These are phyloP conservation scores for Oscheius myriophilus DNA, from an alignment of 2,888 invertebrate genomes.

Conservation along the genomic window DNA sequence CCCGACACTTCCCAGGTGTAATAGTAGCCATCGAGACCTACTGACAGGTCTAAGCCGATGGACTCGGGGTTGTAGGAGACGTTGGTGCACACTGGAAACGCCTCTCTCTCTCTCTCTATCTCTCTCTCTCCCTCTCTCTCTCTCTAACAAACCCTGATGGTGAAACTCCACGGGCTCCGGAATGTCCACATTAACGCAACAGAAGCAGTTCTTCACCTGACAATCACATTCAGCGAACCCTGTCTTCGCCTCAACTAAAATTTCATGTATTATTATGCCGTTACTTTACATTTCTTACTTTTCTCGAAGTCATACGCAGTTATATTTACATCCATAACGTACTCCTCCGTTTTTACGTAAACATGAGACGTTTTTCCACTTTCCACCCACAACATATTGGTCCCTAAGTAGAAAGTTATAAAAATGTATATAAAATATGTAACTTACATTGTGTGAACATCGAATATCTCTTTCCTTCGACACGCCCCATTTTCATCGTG, in stretches of 20 bases:
- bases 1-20: slow-evolving; percentile 71
- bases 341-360: not conserved
- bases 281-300: too few relatives aligned
- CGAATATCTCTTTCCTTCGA: too few relatives aligned
- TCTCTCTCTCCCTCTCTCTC: not conserved
- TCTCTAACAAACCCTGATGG: slow-evolving; percentile 49
- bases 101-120: not conserved
- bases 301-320: too few relatives aligned
- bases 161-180: slow-evolving; percentile 50
- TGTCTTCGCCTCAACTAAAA: not conserved
- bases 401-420: too few relatives aligned
- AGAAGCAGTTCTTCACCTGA: slow-evolving; percentile 66
- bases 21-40: slow-evolving; percentile 70
- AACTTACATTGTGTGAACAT: too few relatives aligned
- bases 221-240: slow-evolving; percentile 63
- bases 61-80: slow-evolving; percentile 71
- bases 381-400: too few relatives aligned
- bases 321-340: too few relatives aligned
- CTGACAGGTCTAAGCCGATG: slow-evolving; percentile 70
- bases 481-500: too few relatives aligned
- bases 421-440: too few relatives aligned
- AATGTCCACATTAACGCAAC: slow-evolving; percentile 67
- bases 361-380: too few relatives aligned
- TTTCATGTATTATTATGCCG: too few relatives aligned
- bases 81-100: slow-evolving; percentile 71